Base-by-base conservation (phyloP, 2,888 invertebrate genomes). In the Oscheius onirici region DNA sequence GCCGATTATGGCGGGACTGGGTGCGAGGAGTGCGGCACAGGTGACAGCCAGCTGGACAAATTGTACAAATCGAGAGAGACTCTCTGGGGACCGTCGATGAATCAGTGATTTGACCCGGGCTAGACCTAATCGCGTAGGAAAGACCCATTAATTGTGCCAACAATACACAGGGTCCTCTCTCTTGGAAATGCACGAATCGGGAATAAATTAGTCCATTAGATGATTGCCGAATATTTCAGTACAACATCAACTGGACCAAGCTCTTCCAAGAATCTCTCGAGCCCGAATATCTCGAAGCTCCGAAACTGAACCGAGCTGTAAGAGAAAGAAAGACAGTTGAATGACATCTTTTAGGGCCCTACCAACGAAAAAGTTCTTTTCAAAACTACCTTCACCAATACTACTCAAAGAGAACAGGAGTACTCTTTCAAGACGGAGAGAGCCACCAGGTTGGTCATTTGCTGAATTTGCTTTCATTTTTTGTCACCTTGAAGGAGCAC, bases 181-280 rank as follows among this genome's bases (percentile, higher is more conserved):
- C 34, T 34, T 6, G 41, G 40, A 58, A 22, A 20, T 40, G 40
- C 15, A 40, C 17, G 58, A 41, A n/a, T 34, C 41, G n/a, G 28
- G 28, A 34, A 34, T 17, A 17, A n/a, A 41, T n/a, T 13, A 58
- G 17, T 41, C n/a, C 58, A 58, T 58, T 58, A 58, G 58, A 24
- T 40, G 40, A 58, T 41, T 58, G 41, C 17, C 11, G 20, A 11
- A 34, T 22, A 41, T 77, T 89, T 15, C 82, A 82, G 72, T 77
- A 88, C 77, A 86, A 87, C 58, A 86, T 89, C 70, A 89, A 88
- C 83, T 89, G 89, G 89, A 83, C 86, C 17, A 80, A 87, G 43
- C 87, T 89, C 20, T 83, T 83, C 51, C 88, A 89, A 81, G 82
- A 82, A 22, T 86, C 87, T 11, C 84, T 84, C 26, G 84, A 83